A percentile compares a stretch with the other conserved stretches of the same genome.
These are phyloP conservation scores for Microplitis demolitor DNA, from an alignment of 1,140 invertebrate species.

Conservation along the genomic window DNA sequence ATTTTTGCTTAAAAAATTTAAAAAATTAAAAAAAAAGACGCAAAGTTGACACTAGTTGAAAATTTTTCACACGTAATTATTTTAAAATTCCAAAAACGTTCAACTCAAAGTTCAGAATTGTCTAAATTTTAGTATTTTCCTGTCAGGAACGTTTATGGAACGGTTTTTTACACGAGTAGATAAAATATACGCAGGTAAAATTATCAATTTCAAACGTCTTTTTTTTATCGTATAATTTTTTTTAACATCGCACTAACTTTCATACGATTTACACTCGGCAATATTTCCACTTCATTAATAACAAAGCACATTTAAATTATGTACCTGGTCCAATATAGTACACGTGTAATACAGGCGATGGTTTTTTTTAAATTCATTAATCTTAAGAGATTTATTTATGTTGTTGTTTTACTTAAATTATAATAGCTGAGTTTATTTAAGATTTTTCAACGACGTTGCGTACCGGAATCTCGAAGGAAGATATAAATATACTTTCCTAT, in stretches of 20 bases:
- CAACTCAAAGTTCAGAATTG: too few species aligned
- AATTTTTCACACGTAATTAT: too few species aligned
- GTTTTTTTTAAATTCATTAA: slow-evolving; percentile 42
- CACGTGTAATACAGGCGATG: slow-evolving; percentile 50
- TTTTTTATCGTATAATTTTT: slow-evolving; percentile 7
- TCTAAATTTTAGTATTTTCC: too few species aligned
- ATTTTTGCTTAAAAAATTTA: too few species aligned
- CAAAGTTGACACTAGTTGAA: too few species aligned
- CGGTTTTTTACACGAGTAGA: too few species aligned
- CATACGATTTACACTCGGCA: slow-evolving; percentile 2
- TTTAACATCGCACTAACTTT: slow-evolving; percentile 21
- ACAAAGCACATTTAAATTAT: slow-evolving; percentile 41
- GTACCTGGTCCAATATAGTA: slow-evolving; percentile 51
- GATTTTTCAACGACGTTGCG: slow-evolving; percentile 39
- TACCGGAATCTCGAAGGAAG: slow-evolving; percentile 46
- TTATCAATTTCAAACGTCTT: neutral
- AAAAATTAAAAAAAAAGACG: too few species aligned
- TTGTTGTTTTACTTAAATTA: slow-evolving; percentile 51
- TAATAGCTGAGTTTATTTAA: slow-evolving; percentile 45
- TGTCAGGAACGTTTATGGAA: too few species aligned
- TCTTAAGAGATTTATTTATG: slow-evolving; percentile 2
- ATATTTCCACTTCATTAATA: slow-evolving; percentile 28
- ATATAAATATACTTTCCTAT: slow-evolving; percentile 38
- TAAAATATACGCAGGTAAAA: neutral
- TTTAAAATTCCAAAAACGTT: too few species aligned